Conservation (phyloP, 92 coral and sea anemone species). For the Parazoanthus swiftii region DNA sequence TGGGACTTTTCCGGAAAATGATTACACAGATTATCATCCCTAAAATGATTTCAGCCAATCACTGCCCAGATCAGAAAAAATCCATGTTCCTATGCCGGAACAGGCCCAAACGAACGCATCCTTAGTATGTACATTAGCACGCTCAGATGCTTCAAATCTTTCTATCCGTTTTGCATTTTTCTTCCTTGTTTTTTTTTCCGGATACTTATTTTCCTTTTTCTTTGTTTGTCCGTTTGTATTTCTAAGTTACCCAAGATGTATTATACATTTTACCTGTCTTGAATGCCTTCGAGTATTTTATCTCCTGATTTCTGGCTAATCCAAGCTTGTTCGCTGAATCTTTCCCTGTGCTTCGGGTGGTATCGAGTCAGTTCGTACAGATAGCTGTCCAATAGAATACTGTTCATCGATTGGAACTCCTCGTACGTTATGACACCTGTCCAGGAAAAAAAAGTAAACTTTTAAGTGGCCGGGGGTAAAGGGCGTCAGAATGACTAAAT, state of each 20-base stretch:
- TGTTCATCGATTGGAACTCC: conserved; percentile 84
- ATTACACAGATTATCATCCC: no score
- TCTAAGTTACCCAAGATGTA: not conserved
- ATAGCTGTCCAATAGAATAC: conserved; percentile 85
- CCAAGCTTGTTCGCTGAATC: conserved; percentile 97
- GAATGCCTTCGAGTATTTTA: conserved; percentile 60
- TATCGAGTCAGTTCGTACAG: conserved; percentile 78
- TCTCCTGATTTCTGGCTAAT: conserved; percentile 72
- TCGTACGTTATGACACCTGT: conserved; percentile 81
- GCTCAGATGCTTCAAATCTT: no score
- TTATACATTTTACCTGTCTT: conserved; percentile 59
- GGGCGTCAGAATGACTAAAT: not conserved
- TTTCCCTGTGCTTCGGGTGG: conserved; percentile 94
- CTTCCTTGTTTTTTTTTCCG: not conserved
- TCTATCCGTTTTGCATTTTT: no score
- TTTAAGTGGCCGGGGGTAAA: not conserved
- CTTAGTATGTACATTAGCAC: no score
- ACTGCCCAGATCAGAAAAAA: no score
- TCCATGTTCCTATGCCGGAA: no score
- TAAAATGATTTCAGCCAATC: no score
- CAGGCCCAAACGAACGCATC: no score
- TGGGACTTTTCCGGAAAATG: no score
- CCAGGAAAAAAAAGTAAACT: not conserved
- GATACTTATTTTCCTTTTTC: no score
- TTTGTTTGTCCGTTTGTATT: not conserved